Base-by-base conservation (phyloP, 2,888 invertebrate species). In the Nemotelus nigrinus region DNA sequence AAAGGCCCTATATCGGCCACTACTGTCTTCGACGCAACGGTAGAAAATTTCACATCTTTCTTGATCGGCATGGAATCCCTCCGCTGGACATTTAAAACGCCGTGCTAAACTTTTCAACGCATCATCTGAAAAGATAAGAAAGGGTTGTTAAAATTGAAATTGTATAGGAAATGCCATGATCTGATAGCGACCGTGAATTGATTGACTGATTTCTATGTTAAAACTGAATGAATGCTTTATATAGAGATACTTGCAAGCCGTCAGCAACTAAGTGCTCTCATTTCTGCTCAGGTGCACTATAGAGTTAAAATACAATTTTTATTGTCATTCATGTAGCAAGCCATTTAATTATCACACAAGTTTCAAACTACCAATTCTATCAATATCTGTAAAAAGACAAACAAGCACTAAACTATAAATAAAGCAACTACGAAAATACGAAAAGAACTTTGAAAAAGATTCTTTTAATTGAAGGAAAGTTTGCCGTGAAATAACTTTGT, bases 41-140 rank as follows among this genome's bases (percentile, higher is more conserved):
- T 94, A 94, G 87, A 94, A 95, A 74, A 90, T 88, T 70, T 89
- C 88, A 83, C 95, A 95, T 83, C 94, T 90, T n/a, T 84, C 84
- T n/a, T 91, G 90, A 84, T 95, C 93, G 1, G 90, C 89, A 84
- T 91, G 90, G 80, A 93, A 93, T 43, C 95, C 95, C 85, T 93
- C 93, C 41, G 88, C 86, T 2, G 87, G 86, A 83, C 94, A 94
- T 48, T 87, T 84, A 81, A 91, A 90, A 43, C 77, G 78, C 53
- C 71, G 78, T 77, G 68, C 25, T 45, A 60, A 5, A 3, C n/a
- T 53, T 43, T 57, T 57, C 3, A n/a, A 8, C 5, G 55, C 3
- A 50, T 8, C 39, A 3, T 77, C 76, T 77, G 68, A 8, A 77
- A 63, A 7, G 25, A 48, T 6, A 68, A 47, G 2, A 68, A 50